A percentile compares a stretch with the other conserved stretches of the same genome.
Conservation (phyloP, 2,797 vertebrate genomes). For the Sebastes iracundus region DNA sequence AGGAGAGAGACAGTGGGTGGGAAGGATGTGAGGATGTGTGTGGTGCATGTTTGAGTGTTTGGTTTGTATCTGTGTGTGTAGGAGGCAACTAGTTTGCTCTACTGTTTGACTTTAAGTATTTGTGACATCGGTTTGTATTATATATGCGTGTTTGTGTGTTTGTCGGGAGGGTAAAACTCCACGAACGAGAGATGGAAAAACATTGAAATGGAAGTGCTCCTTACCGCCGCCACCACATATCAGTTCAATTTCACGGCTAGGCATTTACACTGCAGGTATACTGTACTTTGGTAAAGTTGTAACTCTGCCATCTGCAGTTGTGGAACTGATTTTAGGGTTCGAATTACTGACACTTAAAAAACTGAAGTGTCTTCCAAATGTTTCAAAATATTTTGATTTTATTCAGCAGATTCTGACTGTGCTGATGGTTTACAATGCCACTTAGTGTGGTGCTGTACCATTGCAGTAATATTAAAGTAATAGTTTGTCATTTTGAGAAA, state of each 20-base stretch:
- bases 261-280: conserved; percentile 45
- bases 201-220: conserved; percentile 51
- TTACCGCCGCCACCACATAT: conserved; percentile 32
- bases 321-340: conserved; percentile 27
- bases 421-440: not conserved
- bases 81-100: conserved; percentile 53
- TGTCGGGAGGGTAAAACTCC: conserved; percentile 25
- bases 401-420: not conserved
- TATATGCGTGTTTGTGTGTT: conserved; percentile 45
- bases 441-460: not conserved
- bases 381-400: not conserved
- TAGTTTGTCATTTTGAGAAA: not conserved
- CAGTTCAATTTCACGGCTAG: conserved; percentile 49
- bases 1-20: conserved; percentile 43
- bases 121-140: conserved; percentile 48
- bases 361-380: not conserved
- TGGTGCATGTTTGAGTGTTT: conserved; percentile 58
- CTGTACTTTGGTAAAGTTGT: not conserved
- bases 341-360: not conserved
- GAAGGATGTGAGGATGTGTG: conserved; percentile 54
- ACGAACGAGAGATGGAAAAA: conserved; percentile 46
- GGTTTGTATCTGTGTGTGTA: conserved; percentile 58
- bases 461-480: not conserved
- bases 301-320: not conserved
- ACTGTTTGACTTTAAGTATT: conserved; percentile 49